Evolutionary conservation across 2,797 vertebrate genomes (phyloP).

Genomic region (Rhyacichthys aspro): DNA sequence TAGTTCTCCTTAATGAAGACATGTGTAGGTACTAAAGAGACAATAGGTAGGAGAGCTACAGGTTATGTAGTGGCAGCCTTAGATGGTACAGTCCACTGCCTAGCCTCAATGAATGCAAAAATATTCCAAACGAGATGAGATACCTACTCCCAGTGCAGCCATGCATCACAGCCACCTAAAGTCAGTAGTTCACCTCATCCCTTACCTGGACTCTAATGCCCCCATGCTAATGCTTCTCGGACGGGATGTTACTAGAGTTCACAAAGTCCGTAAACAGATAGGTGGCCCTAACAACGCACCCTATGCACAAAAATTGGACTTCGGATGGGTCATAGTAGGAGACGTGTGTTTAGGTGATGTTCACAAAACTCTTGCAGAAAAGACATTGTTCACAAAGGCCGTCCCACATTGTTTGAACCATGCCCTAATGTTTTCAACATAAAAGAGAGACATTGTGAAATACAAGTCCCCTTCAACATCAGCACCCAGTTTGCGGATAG

Average conservation of each 20-base stretch:
- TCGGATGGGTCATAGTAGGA: slow-evolving; percentile 21
- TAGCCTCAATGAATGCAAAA: slow-evolving; percentile 8
- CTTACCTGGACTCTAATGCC: no score
- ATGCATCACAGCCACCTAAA: not conserved
- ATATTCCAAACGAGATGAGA: slow-evolving; percentile 1
- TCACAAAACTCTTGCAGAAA: slow-evolving; percentile 2
- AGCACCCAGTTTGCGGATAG: not conserved
- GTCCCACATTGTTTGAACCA: no score
- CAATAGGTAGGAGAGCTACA: not conserved
- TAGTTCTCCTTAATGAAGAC: not conserved
- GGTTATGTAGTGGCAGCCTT: slow-evolving; percentile 1
- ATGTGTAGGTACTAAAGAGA: slow-evolving; percentile 1
- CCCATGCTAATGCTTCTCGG: no score
- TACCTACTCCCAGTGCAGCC: not conserved
- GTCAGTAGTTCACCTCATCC: no score
- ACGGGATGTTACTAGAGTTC: no score
- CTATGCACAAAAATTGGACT: no score
- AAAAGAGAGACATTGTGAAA: slow-evolving; percentile 2
- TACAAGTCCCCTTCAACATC: not conserved
- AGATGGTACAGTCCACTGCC: slow-evolving; percentile 5
- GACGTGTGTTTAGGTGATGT: slow-evolving; percentile 16
- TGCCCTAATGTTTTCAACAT: no score
- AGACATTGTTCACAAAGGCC: slow-evolving; percentile 10
- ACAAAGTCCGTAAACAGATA: no score
- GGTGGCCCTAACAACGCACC: no score